A percentile compares a stretch with the other conserved stretches of the same genome.
phyloP scores from a whole-genome alignment of 2,888 invertebrate species.

The Druceiella hillmani region DNA sequence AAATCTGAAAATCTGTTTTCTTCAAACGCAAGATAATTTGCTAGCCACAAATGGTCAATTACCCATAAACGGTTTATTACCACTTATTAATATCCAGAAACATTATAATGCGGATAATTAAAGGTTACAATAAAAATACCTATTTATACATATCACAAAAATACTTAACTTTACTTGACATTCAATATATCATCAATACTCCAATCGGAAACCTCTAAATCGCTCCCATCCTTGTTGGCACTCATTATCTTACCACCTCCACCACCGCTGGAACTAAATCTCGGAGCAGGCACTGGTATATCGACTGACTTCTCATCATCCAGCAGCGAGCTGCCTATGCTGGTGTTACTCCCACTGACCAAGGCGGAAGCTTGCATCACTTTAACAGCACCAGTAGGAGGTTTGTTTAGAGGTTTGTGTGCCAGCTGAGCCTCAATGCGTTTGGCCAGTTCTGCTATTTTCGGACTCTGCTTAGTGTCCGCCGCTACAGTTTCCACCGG shows the following conservation, averaged over 20 bases:
- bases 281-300: not conserved
- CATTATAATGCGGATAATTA: too few relatives aligned
- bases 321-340: constrained; percentile 45
- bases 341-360: constrained; percentile 45
- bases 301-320: constrained; percentile 30
- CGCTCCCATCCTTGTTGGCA: constrained; percentile 40
- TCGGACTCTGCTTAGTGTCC: constrained; percentile 47
- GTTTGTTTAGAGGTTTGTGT: constrained; percentile 31
- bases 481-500: constrained; percentile 36
- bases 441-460: constrained; percentile 50
- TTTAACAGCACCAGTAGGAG: constrained; percentile 32
- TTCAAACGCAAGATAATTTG: too few relatives aligned
- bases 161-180: too few relatives aligned
- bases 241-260: too few relatives aligned
- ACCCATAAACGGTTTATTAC: too few relatives aligned
- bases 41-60: too few relatives aligned
- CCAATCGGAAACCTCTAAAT: constrained; percentile 44
- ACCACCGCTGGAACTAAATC: too few relatives aligned
- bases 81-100: too few relatives aligned
- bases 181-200: constrained; percentile 33
- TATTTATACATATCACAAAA: too few relatives aligned
- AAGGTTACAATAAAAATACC: too few relatives aligned
- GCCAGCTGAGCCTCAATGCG: constrained; percentile 52
- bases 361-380: constrained; percentile 30
- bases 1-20: too few relatives aligned